Base-by-base conservation (phyloP, 2,888 invertebrate genomes). In the Cephus nigrinus region DNA sequence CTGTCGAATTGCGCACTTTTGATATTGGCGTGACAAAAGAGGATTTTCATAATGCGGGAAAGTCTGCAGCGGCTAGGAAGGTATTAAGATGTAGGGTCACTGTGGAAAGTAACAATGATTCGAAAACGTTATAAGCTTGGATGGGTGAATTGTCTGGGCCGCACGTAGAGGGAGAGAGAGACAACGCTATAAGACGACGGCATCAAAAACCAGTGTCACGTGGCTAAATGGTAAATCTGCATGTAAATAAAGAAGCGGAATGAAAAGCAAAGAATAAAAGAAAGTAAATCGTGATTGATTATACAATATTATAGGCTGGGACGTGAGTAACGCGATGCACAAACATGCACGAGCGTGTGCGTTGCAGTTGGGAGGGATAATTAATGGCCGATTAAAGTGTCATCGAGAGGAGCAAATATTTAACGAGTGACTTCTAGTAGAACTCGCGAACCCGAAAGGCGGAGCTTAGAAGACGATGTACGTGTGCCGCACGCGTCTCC, bases 321-420 rank as follows among this genome's bases (percentile, higher is more conserved):
- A 71, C 71, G 71, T 71, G 71, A 12, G 9, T 31, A 31, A 71
- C 71, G 32, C 71, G 71, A 0, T 31, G 32, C 71, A 30, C 11
- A 31, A 71, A 71, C 31, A 71, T 12, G 32, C 9, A 9, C 15
- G 15, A 32, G 76, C 3, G 68, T 11, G 68, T 12, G 35, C 35
- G 34, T 35, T 36, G 33, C 15, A 35, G 36, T 23, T 74, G 30
- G 15, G 72, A 80, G 79, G 79, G 80, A 80, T 80, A 82, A 84
- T 85, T 83, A 82, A 84, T 81, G 80, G 79, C 79, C 80, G 81
- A 83, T 82, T 83, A 82, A 81, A 78, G 78, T 76, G 72, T 72
- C 80, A 80, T 81, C 83, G 82, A 81, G 80, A 79, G 79, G 78
- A 73, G 78, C 82, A 83, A 85, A 85, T 84, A 84, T 84, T 85